Percentiles rank a stretch among this genome's conserved stretches.
Conservation (phyloP, 1,140 invertebrate genomes). For the Drosophila pseudoananassae region DNA sequence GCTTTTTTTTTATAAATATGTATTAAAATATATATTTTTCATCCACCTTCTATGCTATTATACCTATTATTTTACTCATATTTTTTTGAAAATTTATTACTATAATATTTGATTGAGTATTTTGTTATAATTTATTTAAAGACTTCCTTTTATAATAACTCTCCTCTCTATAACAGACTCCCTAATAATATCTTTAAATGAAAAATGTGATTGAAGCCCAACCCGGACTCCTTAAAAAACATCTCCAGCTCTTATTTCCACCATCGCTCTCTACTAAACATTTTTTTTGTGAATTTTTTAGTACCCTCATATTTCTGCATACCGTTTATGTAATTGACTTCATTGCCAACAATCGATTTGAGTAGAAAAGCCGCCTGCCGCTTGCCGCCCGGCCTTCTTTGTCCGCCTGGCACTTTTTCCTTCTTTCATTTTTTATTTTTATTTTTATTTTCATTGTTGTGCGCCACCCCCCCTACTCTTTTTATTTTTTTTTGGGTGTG, state of each 20-base stretch:
- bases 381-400: constrained; percentile 12
- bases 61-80: no score
- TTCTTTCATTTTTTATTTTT: constrained; percentile 1
- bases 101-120: no score
- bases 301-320: constrained; percentile 7
- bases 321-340: constrained; percentile 60
- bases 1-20: no score
- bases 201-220: no score
- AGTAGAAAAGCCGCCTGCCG: constrained; percentile 35
- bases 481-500: neutral
- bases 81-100: no score
- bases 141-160: no score
- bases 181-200: no score
- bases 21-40: no score
- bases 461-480: neutral
- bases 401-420: constrained; percentile 8
- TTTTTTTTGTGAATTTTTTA: constrained; percentile 1
- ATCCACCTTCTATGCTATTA: no score
- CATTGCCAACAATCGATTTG: constrained; percentile 60
- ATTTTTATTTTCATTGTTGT: neutral
- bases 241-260: neutral
- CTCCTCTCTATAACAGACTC: no score
- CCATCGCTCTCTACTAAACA: neutral
- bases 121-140: no score
- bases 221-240: neutral